Base-by-base conservation (phyloP, 2,888 invertebrate genomes). In the Clunio marinus region DNA sequence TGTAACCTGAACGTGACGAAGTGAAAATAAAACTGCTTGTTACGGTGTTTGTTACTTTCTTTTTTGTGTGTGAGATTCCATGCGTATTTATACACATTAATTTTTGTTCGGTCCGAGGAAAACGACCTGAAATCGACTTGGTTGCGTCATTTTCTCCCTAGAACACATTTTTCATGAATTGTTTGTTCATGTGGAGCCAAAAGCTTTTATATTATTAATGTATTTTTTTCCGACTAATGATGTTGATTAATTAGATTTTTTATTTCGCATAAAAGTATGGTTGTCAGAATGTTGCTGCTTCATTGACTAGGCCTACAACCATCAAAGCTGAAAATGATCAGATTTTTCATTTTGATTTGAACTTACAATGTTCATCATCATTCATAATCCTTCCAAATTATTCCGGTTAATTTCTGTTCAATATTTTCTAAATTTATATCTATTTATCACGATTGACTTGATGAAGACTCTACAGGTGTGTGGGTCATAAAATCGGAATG, bases 121-220 rank as follows among this genome's bases (percentile, higher is more conserved):
- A 51, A 22, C 51, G 51, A 20, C 17, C 17, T 51, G 51, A 51
- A 32, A 51, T 20, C 51, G 51, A 22, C 22, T 51, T 22, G 51
- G 62, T 24, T 57, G n/a, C 22, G 59, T 4, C 51, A 51, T 4
- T 22, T 22, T 17, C 45, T 3, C 45, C 45, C 35, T n/a, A n/a
- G n/a, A n/a, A 32, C 32, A 32, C 32, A 17, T n/a, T 5, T 7
- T 45, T 25, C n/a, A 7, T n/a, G 63, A 46, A 45, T 46, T 63
- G 63, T 46, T 63, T 63, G 27, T 63, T 63, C 63, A 63, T 46
- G 63, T 46, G 37, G 41, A 37, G 45, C 45, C 45, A 25, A 46
- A 63, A 60, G 63, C 45, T 63, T 63, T 63, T 63, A 46, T 63
- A 63, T 63, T 63, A 63, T 63, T 63, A 63, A 63, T 63, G 63